A percentile compares a stretch with the other conserved stretches of the same genome.
Evolutionary conservation across 2,888 invertebrate species (phyloP).

Genomic region (Campoletis raptor): DNA sequence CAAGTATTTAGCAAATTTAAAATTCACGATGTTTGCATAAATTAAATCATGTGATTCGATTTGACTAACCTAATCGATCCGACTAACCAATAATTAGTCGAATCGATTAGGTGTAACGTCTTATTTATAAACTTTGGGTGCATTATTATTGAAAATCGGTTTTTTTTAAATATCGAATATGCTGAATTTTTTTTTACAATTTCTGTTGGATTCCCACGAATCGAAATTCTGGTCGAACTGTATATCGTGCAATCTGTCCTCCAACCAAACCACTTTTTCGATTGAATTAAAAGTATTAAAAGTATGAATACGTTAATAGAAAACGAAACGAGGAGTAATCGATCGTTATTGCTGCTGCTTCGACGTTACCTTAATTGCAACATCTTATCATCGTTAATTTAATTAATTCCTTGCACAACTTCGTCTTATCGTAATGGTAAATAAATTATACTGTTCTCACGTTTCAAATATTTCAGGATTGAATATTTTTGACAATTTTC

Average conservation of each 20-base stretch:
- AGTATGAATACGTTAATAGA: not conserved
- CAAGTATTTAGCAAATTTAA: too few species aligned
- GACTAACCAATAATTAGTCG: too few species aligned
- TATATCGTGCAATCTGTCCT: not conserved
- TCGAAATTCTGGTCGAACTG: not conserved
- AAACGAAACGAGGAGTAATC: not conserved
- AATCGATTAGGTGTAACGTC: not conserved
- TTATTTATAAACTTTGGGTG: not conserved
- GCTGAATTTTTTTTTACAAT: too few species aligned
- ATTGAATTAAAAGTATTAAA: too few species aligned
- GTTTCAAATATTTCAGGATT: not conserved
- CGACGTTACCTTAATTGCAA: not conserved
- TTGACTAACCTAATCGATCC: too few species aligned
- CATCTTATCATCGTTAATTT: not conserved
- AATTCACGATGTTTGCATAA: too few species aligned
- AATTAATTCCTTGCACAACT: not conserved
- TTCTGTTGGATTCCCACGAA: too few species aligned
- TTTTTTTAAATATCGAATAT: not conserved
- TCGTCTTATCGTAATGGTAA: not conserved
- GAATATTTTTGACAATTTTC: not conserved
- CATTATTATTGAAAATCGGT: not conserved
- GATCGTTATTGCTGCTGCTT: conserved; percentile 33
- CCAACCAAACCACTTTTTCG: not conserved
- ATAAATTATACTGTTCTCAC: not conserved
- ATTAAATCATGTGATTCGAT: not conserved